Base-by-base conservation (phyloP, 2,888 invertebrate species). In the Oligia latruncula region DNA sequence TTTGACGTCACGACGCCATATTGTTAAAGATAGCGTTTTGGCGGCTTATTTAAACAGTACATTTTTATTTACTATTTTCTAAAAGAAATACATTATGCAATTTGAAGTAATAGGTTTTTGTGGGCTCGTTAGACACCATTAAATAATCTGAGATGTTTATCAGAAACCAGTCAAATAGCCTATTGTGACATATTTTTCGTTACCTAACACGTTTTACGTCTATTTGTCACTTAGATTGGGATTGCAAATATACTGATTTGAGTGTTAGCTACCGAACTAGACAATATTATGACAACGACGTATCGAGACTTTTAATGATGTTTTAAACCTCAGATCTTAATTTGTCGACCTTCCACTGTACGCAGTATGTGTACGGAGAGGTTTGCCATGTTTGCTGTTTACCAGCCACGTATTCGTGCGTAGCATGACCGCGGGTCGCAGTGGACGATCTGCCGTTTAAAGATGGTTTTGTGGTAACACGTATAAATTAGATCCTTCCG, bases 121-220 rank as follows among this genome's bases (percentile, higher is more conserved):
- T n/a, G n/a, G n/a, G n/a, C n/a, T n/a, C n/a, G n/a, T n/a, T n/a
- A n/a, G n/a, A n/a, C n/a, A n/a, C n/a, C n/a, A n/a, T n/a, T n/a
- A n/a, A n/a, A n/a, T n/a, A n/a, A n/a, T n/a, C n/a, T n/a, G n/a
- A n/a, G n/a, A n/a, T n/a, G n/a, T n/a, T n/a, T n/a, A n/a, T n/a
- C n/a, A n/a, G n/a, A n/a, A n/a, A n/a, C n/a, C n/a, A n/a, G n/a
- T n/a, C n/a, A n/a, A n/a, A n/a, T n/a, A n/a, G n/a, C n/a, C n/a
- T n/a, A n/a, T 88, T 81, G 78, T 85, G 83, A 86, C 85, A 84
- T 86, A 84, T 83, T 86, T 86, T 75, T 78, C 40, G 55, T 64
- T 67, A 62, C 20, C 11, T 40, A 70, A 77, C 74, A 78, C 73
- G 60, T 71, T 75, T 65, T 64, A 52, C n/a, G 43, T 70, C 40